phyloP scores from a whole-genome alignment of 2,797 vertebrate genomes.

The Amblyraja radiata region DNA sequence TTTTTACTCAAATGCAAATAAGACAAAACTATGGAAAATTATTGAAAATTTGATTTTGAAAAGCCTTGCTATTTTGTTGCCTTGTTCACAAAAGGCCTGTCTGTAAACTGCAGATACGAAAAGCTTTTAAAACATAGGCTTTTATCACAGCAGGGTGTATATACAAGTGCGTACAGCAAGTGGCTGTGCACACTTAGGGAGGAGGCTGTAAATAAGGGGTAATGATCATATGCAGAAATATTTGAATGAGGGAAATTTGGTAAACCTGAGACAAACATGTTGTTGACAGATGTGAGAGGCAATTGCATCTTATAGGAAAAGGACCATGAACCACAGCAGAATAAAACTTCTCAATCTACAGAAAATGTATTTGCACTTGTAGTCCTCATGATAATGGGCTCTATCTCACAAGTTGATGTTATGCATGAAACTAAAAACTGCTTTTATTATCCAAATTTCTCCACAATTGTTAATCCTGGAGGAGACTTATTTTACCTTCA shows the following conservation, averaged over 20 bases:
- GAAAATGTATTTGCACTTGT: not conserved
- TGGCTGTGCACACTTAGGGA: not conserved
- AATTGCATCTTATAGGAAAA: not conserved
- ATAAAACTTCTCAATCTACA: not conserved
- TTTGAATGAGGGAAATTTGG: not conserved
- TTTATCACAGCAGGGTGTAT: not conserved
- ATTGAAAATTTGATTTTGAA: not conserved
- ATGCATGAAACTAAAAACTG: too few species aligned
- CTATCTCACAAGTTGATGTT: too few species aligned
- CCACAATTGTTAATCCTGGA: too few species aligned
- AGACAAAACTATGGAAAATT: not conserved
- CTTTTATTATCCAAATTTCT: too few species aligned
- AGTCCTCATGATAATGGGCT: too few species aligned
- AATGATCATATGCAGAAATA: not conserved
- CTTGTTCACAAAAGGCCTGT: not conserved
- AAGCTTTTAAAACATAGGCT: constrained; percentile 20
- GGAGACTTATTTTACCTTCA: too few species aligned
- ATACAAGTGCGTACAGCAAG: not conserved
- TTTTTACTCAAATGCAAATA: not conserved
- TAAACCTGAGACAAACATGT: constrained; percentile 1
- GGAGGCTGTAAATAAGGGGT: not conserved
- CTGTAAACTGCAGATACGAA: not conserved
- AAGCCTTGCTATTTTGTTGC: not conserved
- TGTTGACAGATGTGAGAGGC: not conserved
- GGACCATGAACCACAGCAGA: not conserved